A percentile compares a stretch with the other conserved stretches of the same genome.
phyloP scores from a whole-genome alignment of 2,888 invertebrate genomes.

The Mythimna lalbum region DNA sequence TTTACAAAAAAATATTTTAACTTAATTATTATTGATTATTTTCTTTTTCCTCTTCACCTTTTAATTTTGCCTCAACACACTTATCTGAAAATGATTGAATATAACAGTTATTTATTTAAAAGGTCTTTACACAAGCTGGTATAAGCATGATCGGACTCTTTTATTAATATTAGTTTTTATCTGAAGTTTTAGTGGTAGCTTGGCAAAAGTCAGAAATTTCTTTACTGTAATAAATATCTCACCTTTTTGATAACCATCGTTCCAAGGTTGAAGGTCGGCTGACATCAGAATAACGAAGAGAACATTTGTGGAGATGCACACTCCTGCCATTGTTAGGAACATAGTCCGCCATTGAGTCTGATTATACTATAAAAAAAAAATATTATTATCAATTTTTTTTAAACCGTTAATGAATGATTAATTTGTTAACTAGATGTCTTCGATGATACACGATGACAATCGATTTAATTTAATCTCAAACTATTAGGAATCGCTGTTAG shows the following conservation, averaged over 20 bases:
- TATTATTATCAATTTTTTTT: background rate
- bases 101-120: background rate
- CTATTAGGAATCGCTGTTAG: background rate
- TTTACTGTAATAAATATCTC: background rate
- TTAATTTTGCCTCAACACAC: background rate
- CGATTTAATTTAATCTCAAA: background rate
- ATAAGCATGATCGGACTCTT: background rate
- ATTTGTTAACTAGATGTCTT: background rate
- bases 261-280: slow-evolving; percentile 93
- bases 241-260: slow-evolving; percentile 78
- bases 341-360: slow-evolving; percentile 91
- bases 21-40: background rate
- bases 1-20: background rate
- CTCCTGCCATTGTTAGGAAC: slow-evolving; percentile 92
- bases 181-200: background rate
- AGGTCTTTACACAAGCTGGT: background rate
- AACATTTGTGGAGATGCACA: slow-evolving; percentile 91
- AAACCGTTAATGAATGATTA: background rate
- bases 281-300: slow-evolving; percentile 92
- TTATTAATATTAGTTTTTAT: too few relatives aligned
- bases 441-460: background rate
- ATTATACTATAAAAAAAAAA: slow-evolving; percentile 69
- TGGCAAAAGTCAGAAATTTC: background rate
- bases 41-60: slow-evolving; percentile 26
- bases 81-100: slow-evolving; percentile 29